These are phyloP conservation scores for Mylabris sibirica DNA, from an alignment of 2,888 invertebrate genomes.

Conservation along the genomic window DNA sequence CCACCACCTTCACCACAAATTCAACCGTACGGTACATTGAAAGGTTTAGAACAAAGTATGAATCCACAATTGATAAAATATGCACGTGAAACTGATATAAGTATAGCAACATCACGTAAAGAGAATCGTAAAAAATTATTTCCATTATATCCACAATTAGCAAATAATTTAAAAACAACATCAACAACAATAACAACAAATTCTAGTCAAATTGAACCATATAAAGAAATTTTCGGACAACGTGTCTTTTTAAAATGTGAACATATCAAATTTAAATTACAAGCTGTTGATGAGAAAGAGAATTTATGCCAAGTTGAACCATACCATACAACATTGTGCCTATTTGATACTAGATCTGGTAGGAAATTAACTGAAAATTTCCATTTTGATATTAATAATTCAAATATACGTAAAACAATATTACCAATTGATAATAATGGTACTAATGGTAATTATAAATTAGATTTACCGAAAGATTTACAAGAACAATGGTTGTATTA, in stretches of 20 bases:
- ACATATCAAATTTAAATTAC: constrained; percentile 82
- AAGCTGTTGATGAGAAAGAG: constrained; percentile 81
- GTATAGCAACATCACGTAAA: constrained; percentile 80
- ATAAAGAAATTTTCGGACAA: constrained; percentile 87
- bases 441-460: constrained; percentile 63
- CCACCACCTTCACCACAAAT: constrained; percentile 69
- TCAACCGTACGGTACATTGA: constrained; percentile 81
- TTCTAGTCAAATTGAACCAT: constrained; percentile 70
- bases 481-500: constrained; percentile 77
- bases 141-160: constrained; percentile 71
- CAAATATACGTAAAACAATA: constrained; percentile 70
- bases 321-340: constrained; percentile 86
- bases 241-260: constrained; percentile 85
- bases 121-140: constrained; percentile 84
- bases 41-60: constrained; percentile 90
- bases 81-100: constrained; percentile 88
- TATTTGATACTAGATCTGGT: constrained; percentile 89
- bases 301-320: constrained; percentile 86
- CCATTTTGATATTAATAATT: constrained; percentile 85
- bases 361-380: constrained; percentile 93
- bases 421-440: constrained; percentile 43
- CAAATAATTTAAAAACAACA: constrained; percentile 57
- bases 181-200: constrained; percentile 48
- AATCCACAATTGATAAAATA: constrained; percentile 91
- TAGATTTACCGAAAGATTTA: constrained; percentile 72